Percentiles rank a stretch among this genome's conserved stretches.
These are phyloP conservation scores for Brenthis daphne DNA, from an alignment of 2,888 invertebrate species.

Conservation along the genomic window DNA sequence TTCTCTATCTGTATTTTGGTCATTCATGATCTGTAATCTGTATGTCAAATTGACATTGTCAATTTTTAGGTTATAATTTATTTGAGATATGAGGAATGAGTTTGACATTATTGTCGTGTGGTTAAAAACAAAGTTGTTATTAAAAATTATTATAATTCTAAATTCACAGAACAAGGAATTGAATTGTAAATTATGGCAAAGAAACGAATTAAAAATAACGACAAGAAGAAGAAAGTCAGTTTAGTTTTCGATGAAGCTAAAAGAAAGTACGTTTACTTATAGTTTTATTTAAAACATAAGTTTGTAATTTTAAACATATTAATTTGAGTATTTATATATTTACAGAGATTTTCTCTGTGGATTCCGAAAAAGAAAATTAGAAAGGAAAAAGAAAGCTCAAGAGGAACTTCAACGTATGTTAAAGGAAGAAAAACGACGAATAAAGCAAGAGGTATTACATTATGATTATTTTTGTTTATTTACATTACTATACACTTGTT, in stretches of 20 bases:
- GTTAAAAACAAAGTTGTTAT: not conserved
- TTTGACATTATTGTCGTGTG: conserved; percentile 1
- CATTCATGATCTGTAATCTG: no score
- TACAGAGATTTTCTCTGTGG: conserved; percentile 90
- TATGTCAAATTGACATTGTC: not conserved
- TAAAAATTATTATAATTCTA: no score
- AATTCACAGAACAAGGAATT: not conserved
- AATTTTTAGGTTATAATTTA: conserved; percentile 18
- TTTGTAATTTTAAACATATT: not conserved
- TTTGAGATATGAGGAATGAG: no score
- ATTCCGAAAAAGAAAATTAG: conserved; percentile 90
- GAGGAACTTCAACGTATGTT: conserved; percentile 86
- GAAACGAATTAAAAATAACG: conserved; percentile 60
- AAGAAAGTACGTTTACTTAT: conserved; percentile 60
- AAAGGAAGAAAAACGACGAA: conserved; percentile 88
- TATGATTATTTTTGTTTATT: not conserved
- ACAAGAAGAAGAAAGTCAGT: conserved; percentile 63
- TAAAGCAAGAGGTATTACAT: conserved; percentile 85
- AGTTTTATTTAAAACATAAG: conserved; percentile 1
- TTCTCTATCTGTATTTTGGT: no score
- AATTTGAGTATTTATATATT: conserved; percentile 26
- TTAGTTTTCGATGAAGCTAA: conserved; percentile 74
- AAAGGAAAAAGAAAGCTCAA: conserved; percentile 88
- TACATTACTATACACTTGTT: not conserved
- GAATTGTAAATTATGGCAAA: conserved; percentile 57